Evolutionary conservation across 2,797 vertebrate genomes (phyloP).

Genomic region (Macroramphosus scolopax): DNA sequence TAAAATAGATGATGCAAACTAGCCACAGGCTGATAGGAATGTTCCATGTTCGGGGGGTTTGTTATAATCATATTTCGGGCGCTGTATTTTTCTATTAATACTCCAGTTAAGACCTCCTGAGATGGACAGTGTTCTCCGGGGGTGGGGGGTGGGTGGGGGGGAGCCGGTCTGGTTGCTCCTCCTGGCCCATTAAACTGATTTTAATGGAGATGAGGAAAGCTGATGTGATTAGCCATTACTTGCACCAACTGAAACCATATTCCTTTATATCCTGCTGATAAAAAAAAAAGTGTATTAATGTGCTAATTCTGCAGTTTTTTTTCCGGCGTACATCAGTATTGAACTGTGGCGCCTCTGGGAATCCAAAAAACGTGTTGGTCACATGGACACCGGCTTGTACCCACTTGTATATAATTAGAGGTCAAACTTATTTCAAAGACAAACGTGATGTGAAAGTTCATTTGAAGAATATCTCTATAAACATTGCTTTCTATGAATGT

Average conservation of each 20-base stretch:
- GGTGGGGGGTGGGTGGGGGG: no score
- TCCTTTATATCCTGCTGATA: conserved; percentile 49
- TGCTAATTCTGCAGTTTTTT: conserved; percentile 33
- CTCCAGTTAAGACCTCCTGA: conserved; percentile 35
- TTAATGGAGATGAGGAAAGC: conserved; percentile 61
- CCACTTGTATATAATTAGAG: no score
- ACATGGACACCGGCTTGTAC: no score
- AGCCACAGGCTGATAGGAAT: conserved; percentile 4
- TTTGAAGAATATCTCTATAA: no score
- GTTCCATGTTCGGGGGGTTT: conserved; percentile 3
- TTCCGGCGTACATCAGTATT: no score
- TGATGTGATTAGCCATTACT: conserved; percentile 66
- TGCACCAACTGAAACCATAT: conserved; percentile 44
- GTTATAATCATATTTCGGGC: conserved; percentile 27
- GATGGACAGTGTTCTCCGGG: conserved; percentile 35
- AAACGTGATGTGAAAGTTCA: no score
- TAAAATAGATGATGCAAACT: conserved; percentile 15
- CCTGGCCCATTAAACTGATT: conserved; percentile 67
- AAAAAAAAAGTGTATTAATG: conserved; percentile 44
- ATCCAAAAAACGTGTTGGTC: no score
- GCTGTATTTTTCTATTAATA: conserved; percentile 17
- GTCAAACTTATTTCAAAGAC: no score
- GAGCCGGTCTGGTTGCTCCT: conserved; percentile 58
- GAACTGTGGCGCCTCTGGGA: no score
- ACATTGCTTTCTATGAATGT: no score